Evolutionary conservation across 2,797 vertebrate species (phyloP).

Genomic region (Smutsia temminckii): DNA sequence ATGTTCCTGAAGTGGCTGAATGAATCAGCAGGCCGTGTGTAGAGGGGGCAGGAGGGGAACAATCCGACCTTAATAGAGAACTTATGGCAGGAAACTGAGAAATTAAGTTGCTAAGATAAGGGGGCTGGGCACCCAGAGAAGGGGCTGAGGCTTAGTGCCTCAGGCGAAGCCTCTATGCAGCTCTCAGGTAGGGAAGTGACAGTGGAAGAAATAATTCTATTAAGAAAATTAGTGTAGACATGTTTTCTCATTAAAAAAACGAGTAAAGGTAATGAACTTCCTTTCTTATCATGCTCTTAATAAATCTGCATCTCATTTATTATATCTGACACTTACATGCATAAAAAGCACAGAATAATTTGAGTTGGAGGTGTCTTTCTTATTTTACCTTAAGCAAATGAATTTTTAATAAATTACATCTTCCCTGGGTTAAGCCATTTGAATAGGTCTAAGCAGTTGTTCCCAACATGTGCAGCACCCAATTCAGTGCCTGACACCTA

Average conservation of each 20-base stretch:
- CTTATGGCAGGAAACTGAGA: slow-evolving; percentile 24
- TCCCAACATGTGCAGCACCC: background rate
- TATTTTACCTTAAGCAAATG: slow-evolving; percentile 44
- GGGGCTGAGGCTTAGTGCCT: background rate
- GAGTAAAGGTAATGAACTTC: background rate
- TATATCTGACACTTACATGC: background rate
- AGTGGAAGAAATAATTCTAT: background rate
- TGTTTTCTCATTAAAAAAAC: background rate
- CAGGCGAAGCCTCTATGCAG: background rate
- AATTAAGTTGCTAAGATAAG: background rate
- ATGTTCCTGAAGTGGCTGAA: background rate
- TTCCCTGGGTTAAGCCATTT: background rate
- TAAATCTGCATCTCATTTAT: background rate
- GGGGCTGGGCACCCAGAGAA: background rate
- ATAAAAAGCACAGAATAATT: background rate
- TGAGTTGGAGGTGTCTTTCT: slow-evolving; percentile 1
- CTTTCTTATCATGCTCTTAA: background rate
- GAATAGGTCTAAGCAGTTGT: background rate
- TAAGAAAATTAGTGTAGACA: background rate
- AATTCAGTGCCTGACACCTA: background rate
- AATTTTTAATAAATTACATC: slow-evolving; percentile 24
- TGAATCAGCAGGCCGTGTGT: background rate
- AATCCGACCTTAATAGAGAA: slow-evolving; percentile 4
- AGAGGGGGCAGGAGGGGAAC: background rate
- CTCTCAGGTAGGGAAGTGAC: background rate